phyloP scores from a whole-genome alignment of 2,888 invertebrate genomes.

The Thysanoteuthis rhombus region DNA sequence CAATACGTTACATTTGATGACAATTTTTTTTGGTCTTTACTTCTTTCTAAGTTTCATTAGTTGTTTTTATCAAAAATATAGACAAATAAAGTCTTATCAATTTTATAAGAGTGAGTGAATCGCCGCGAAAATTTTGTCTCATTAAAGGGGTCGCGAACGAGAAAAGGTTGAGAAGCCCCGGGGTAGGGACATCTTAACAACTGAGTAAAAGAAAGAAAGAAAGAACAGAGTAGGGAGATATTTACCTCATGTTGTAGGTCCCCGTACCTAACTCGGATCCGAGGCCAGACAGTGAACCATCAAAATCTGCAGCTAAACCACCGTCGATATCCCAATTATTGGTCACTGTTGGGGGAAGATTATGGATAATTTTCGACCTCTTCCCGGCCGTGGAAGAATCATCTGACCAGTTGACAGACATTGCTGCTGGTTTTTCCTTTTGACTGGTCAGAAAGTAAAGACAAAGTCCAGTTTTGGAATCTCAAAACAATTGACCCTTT shows the following conservation, averaged over 20 bases:
- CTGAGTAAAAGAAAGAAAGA: not conserved
- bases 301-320: conserved; percentile 78
- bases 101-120: too few relatives aligned
- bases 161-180: too few relatives aligned
- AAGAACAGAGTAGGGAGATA: not conserved
- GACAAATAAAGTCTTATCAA: too few relatives aligned
- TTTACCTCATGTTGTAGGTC: conserved; percentile 77
- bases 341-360: conserved; percentile 39
- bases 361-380: conserved; percentile 55
- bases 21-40: too few relatives aligned
- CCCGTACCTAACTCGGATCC: conserved; percentile 76
- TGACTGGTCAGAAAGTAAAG: not conserved
- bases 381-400: conserved; percentile 46
- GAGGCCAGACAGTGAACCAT: conserved; percentile 78
- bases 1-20: too few relatives aligned
- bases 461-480: not conserved
- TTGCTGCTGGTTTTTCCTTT: not conserved
- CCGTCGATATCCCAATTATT: conserved; percentile 73
- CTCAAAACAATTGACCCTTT: too few relatives aligned
- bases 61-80: too few relatives aligned
- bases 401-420: conserved; percentile 34
- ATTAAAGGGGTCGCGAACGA: too few relatives aligned
- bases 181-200: too few relatives aligned
- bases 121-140: too few relatives aligned
- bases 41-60: too few relatives aligned